phyloP scores from a whole-genome alignment of 2,888 invertebrate genomes.

The Troides oblongomaculatus region DNA sequence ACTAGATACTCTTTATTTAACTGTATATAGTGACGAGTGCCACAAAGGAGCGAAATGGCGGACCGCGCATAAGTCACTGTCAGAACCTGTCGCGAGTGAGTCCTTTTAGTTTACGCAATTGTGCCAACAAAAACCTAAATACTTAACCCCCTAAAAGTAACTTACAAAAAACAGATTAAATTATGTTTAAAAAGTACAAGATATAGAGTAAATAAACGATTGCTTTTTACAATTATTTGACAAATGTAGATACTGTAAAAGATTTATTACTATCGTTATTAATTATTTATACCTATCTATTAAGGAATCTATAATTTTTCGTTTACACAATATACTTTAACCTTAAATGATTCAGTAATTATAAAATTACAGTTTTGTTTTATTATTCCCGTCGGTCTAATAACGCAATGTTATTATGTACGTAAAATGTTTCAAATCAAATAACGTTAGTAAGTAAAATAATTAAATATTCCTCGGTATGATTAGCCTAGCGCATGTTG shows the following conservation, averaged over 20 bases:
- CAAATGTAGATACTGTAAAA: too few species aligned
- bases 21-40: slow-evolving; percentile 30
- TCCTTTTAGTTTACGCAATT: slow-evolving; percentile 59
- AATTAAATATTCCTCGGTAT: background rate
- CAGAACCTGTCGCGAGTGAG: slow-evolving; percentile 57
- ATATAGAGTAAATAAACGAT: too few species aligned
- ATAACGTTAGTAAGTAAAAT: background rate
- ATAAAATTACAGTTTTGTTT: too few species aligned
- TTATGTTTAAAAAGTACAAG: background rate
- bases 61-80: slow-evolving; percentile 73
- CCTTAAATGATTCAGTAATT: too few species aligned
- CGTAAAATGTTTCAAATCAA: background rate
- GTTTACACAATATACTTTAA: too few species aligned
- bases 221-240: too few species aligned
- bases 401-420: too few species aligned
- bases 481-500: slow-evolving; percentile 16
- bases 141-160: slow-evolving; percentile 34
- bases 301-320: too few species aligned
- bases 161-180: background rate
- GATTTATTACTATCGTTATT: too few species aligned
- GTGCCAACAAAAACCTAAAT: slow-evolving; percentile 51
- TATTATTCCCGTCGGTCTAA: too few species aligned
- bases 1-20: too few species aligned
- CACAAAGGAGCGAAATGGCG: slow-evolving; percentile 64
- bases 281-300: too few species aligned